Evolutionary conservation across 2,113 vertebrate species (phyloP).

Genomic region (Mus musculus): GRCm39 chr1:85898001-85898500

Average conservation of each 20-base stretch:
- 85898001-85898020: no score
- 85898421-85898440: background rate
- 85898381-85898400: background rate
- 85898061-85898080: background rate
- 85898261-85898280: background rate
- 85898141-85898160: background rate
- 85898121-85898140: background rate
- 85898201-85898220: background rate
- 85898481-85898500: background rate
- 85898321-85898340: background rate
- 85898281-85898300: background rate
- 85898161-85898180: background rate
- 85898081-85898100: background rate
- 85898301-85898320: fast-evolving
- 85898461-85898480: background rate
- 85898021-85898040: background rate
- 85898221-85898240: background rate
- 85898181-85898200: background rate
- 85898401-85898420: background rate
- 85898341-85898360: background rate
- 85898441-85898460: background rate
- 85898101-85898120: background rate
- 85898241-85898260: background rate
- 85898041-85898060: background rate
- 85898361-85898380: background rate